Evolutionary conservation across 2,888 invertebrate genomes (phyloP).

Genomic region (Philaethria dido): DNA sequence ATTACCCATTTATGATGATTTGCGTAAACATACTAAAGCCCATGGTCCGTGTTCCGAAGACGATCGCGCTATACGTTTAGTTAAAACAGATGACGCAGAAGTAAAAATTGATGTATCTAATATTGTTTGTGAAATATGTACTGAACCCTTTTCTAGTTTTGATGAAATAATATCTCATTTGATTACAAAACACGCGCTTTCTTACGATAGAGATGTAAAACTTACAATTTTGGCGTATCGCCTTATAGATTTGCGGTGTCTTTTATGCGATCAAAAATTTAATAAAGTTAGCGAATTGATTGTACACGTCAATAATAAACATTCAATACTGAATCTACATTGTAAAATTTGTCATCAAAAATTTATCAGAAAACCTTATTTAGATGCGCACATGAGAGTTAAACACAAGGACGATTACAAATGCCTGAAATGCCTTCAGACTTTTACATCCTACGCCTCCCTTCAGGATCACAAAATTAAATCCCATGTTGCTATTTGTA

Average conservation of each 20-base stretch:
- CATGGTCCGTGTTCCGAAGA: slow-evolving; percentile 60
- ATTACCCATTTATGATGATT: slow-evolving; percentile 50
- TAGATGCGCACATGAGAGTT: slow-evolving; percentile 58
- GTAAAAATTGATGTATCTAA: slow-evolving; percentile 71
- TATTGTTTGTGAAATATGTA: slow-evolving; percentile 62
- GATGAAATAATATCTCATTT: slow-evolving; percentile 59
- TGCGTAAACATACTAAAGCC: slow-evolving; percentile 60
- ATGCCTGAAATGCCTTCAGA: slow-evolving; percentile 59
- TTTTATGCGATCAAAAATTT: slow-evolving; percentile 58
- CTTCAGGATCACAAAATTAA: slow-evolving; percentile 60
- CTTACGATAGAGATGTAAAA: slow-evolving; percentile 56
- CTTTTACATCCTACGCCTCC: slow-evolving; percentile 53
- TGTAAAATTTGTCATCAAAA: slow-evolving; percentile 60
- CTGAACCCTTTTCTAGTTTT: slow-evolving; percentile 49
- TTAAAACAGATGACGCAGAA: slow-evolving; percentile 63
- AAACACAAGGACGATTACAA: slow-evolving; percentile 59
- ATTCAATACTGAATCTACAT: slow-evolving; percentile 56
- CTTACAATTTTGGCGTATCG: slow-evolving; percentile 57
- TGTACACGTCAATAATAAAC: slow-evolving; percentile 60
- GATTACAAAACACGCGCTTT: slow-evolving; percentile 56
- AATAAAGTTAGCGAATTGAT: slow-evolving; percentile 59
- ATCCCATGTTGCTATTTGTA: slow-evolving; percentile 63
- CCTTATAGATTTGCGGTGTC: slow-evolving; percentile 63
- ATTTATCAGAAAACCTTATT: slow-evolving; percentile 64
- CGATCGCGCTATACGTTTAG: slow-evolving; percentile 60